phyloP scores from a whole-genome alignment of 2,797 vertebrate genomes.

The Gymnodraco acuticeps region DNA sequence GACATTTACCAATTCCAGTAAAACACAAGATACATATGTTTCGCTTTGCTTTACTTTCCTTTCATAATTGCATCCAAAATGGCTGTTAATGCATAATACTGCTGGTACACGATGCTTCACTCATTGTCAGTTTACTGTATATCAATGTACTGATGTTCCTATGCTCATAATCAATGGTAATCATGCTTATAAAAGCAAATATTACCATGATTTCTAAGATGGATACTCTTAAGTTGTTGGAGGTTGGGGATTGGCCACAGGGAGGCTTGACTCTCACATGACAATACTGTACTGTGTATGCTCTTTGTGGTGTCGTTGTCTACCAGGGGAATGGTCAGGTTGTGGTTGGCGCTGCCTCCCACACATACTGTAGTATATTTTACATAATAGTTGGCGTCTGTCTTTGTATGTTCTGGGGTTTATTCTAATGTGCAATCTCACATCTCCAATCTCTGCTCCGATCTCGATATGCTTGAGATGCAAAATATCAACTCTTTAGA shows the following conservation, averaged over 20 bases:
- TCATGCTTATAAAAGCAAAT: not conserved
- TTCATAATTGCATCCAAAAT: not conserved
- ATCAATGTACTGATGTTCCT: not conserved
- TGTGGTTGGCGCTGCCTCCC: conserved; percentile 21
- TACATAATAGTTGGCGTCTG: not conserved
- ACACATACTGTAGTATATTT: not conserved
- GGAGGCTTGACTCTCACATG: not conserved
- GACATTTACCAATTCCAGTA: not conserved
- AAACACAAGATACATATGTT: not conserved
- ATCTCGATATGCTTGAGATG: not conserved
- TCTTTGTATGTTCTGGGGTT: not conserved
- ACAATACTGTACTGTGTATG: not conserved
- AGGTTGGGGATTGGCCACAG: not conserved
- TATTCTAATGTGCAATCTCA: not conserved
- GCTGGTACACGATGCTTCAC: not conserved
- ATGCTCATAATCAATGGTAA: not conserved
- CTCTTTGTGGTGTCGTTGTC: conserved; percentile 2
- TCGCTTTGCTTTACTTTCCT: conserved; percentile 4
- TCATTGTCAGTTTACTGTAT: not conserved
- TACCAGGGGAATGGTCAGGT: conserved; percentile 6
- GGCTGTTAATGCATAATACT: not conserved
- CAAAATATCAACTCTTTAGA: conserved; percentile 4
- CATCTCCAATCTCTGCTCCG: not conserved
- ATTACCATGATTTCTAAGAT: not conserved
- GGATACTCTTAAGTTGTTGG: not conserved